Conservation (phyloP, 2,888 invertebrate species). For the Ichneumon xanthorius region DNA sequence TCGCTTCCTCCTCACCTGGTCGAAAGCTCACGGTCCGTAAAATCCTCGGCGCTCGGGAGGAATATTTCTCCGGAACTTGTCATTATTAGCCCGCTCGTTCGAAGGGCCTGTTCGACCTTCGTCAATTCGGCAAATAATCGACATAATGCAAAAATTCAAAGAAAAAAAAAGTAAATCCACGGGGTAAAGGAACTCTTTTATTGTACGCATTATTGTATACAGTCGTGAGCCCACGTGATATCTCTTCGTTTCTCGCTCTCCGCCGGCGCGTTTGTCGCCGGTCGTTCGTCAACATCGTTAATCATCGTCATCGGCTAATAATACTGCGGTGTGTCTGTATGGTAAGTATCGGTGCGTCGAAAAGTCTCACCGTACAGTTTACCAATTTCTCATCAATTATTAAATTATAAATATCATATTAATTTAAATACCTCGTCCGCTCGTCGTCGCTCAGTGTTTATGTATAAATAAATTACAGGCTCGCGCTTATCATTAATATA, state of each 20-base stretch:
- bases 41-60: slow-evolving; percentile 49
- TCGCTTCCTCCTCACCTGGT: slow-evolving; percentile 28
- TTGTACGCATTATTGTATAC: slow-evolving; percentile 79
- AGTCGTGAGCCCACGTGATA: slow-evolving; percentile 69
- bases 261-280: slow-evolving; percentile 17
- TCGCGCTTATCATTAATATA: slow-evolving; percentile 61
- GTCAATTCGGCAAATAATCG: slow-evolving; percentile 19
- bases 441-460: slow-evolving; percentile 62
- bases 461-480: slow-evolving; percentile 81
- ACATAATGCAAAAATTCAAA: slow-evolving; percentile 7
- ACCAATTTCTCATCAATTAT: slow-evolving; percentile 66
- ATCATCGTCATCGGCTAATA: slow-evolving; percentile 76
- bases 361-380: slow-evolving; percentile 79
- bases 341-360: slow-evolving; percentile 39
- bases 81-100: slow-evolving; percentile 37
- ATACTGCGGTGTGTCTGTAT: slow-evolving; percentile 78
- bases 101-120: background rate
- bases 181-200: slow-evolving; percentile 83
- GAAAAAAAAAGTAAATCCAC: slow-evolving; percentile 45
- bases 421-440: slow-evolving; percentile 76
- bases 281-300: slow-evolving; percentile 59
- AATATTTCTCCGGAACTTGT: slow-evolving; percentile 47
- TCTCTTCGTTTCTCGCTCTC: slow-evolving; percentile 58
- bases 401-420: slow-evolving; percentile 76
- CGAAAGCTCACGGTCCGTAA: slow-evolving; percentile 65